A percentile compares a stretch with the other conserved stretches of the same genome.
Conservation (phyloP, 2,113 vertebrate species). For the Chaetodon trifascialis region DNA sequence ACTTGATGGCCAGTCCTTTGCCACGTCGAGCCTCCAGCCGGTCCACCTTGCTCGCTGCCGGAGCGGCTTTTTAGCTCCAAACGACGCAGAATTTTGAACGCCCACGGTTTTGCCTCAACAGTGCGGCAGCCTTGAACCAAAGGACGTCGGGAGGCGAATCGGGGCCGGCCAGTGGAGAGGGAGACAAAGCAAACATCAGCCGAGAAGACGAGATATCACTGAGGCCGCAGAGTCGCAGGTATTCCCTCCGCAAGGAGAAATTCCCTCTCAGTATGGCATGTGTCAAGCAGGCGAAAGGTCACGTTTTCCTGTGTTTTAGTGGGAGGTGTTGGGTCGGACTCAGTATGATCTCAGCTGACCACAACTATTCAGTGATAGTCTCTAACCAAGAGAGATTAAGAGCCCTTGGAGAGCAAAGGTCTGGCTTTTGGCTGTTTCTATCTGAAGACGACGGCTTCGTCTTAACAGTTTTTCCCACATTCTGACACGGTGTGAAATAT, state of each 20-base stretch:
- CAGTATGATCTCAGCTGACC: constrained; percentile 37
- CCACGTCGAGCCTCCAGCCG: constrained; percentile 89
- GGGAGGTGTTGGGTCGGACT: constrained; percentile 37
- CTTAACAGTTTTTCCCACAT: background rate
- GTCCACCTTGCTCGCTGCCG: constrained; percentile 42
- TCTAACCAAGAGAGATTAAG: constrained; percentile 3
- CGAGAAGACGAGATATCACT: constrained; percentile 20
- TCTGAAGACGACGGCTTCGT: background rate
- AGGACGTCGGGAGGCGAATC: constrained; percentile 9
- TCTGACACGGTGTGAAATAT: background rate
- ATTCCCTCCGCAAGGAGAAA: constrained; percentile 16
- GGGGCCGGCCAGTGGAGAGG: background rate
- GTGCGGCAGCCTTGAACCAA: background rate
- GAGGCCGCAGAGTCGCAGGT: constrained; percentile 42
- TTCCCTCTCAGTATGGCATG: constrained; percentile 23
- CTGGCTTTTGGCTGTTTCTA: background rate
- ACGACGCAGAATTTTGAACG: background rate
- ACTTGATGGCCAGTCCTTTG: constrained; percentile 89
- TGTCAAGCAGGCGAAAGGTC: constrained; percentile 19
- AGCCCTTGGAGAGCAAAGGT: background rate
- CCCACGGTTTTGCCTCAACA: background rate
- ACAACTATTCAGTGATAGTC: constrained; percentile 42
- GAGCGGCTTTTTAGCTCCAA: constrained; percentile 9
- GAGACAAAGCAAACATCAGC: background rate
- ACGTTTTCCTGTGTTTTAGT: constrained; percentile 1